phyloP scores from a whole-genome alignment of 2,797 vertebrate genomes.

The Hippocampus kuda region DNA sequence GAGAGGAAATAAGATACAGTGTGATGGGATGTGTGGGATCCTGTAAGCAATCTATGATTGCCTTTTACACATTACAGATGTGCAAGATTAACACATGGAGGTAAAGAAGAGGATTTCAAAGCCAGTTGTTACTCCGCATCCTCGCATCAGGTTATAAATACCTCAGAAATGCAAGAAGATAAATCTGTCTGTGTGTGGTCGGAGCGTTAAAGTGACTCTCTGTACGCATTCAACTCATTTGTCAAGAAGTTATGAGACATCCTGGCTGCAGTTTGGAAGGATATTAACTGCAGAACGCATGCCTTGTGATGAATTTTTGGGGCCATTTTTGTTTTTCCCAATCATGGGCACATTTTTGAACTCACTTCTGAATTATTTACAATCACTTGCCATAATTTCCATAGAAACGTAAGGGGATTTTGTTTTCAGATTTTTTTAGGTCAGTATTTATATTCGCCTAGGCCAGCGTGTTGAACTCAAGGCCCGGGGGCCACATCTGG shows the following conservation, averaged over 20 bases:
- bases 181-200: slow-evolving; percentile 55
- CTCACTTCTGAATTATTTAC: neutral
- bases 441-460: no score
- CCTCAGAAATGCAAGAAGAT: slow-evolving; percentile 54
- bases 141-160: slow-evolving; percentile 52
- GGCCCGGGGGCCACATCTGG: no score
- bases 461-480: no score
- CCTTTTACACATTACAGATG: slow-evolving; percentile 5
- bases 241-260: slow-evolving; percentile 46
- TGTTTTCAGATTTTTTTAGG: no score
- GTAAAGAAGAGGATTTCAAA: slow-evolving; percentile 29
- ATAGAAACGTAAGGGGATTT: neutral
- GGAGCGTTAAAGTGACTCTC: slow-evolving; percentile 48
- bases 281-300: slow-evolving; percentile 28
- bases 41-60: slow-evolving; percentile 14
- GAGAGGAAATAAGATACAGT: slow-evolving; percentile 7
- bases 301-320: slow-evolving; percentile 17
- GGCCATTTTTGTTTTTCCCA: slow-evolving; percentile 9
- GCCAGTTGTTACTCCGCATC: slow-evolving; percentile 42
- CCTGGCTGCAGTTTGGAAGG: slow-evolving; percentile 45
- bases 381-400: neutral
- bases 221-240: slow-evolving; percentile 49
- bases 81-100: neutral
- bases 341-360: slow-evolving; percentile 17
- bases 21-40: slow-evolving; percentile 18